These are phyloP conservation scores for Caiman crocodilus DNA, from an alignment of 2,797 vertebrate species.

Conservation along the genomic window DNA sequence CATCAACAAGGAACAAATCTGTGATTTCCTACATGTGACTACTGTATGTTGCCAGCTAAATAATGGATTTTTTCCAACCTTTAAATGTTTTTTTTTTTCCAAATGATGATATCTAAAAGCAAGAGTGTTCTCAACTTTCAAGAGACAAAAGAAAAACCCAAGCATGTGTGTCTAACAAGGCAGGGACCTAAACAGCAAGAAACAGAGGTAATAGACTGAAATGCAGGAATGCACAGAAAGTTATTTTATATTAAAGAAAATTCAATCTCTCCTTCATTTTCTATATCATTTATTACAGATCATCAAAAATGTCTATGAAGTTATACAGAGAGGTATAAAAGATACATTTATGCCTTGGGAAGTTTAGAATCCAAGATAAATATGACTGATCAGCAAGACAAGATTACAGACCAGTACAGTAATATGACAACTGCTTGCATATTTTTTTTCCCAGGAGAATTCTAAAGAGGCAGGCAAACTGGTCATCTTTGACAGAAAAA, in stretches of 20 bases:
- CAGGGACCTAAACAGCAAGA: neutral
- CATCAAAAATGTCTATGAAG: neutral
- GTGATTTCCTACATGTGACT: neutral
- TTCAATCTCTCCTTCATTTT: neutral
- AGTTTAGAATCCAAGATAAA: neutral
- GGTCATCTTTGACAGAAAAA: neutral
- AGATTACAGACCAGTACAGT: neutral
- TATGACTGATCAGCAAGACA: neutral
- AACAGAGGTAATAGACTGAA: neutral
- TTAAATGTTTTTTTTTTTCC: neutral
- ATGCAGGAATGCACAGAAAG: neutral
- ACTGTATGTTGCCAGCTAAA: neutral
- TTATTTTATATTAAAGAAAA: neutral
- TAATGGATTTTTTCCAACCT: neutral
- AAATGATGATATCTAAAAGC: fast-evolving
- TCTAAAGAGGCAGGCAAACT: neutral
- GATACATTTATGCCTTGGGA: neutral
- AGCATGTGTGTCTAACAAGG: neutral
- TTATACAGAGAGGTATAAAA: neutral
- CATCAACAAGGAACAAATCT: neutral
- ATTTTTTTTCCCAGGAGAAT: fast-evolving
- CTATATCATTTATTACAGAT: neutral
- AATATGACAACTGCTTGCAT: neutral
- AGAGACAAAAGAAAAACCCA: neutral
- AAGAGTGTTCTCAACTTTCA: neutral